phyloP scores from a whole-genome alignment of 2,113 vertebrate genomes.

The Eretmochelys imbricata region DNA sequence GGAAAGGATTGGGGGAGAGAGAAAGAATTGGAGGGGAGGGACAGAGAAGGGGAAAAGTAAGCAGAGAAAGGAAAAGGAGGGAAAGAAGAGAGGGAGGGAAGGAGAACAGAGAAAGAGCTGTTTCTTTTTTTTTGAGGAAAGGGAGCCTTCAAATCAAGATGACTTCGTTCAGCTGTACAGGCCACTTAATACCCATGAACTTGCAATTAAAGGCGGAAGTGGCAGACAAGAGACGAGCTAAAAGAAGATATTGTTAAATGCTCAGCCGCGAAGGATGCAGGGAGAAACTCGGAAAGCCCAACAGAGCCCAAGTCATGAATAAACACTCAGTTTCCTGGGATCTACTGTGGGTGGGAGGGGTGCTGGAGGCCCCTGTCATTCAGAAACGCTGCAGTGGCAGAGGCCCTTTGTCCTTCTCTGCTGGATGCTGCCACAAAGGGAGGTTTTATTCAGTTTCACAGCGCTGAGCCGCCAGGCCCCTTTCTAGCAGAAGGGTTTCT shows the following conservation, averaged over 20 bases:
- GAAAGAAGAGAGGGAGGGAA: constrained; percentile 35
- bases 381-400: constrained; percentile 75
- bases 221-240: constrained; percentile 80
- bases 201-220: constrained; percentile 92
- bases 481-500: constrained; percentile 38
- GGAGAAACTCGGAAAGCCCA: constrained; percentile 70
- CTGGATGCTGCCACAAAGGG: constrained; percentile 86
- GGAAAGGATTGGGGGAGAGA: neutral
- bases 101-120: constrained; percentile 73
- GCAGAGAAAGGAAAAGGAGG: constrained; percentile 52
- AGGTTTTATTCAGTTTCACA: constrained; percentile 88
- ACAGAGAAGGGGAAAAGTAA: constrained; percentile 6
- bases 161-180: constrained; percentile 82
- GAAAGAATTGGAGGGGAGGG: neutral
- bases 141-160: constrained; percentile 58
- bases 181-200: constrained; percentile 88
- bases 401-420: constrained; percentile 86
- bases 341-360: constrained; percentile 66
- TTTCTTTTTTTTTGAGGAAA: constrained; percentile 65
- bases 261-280: constrained; percentile 58
- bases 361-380: constrained; percentile 79
- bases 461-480: constrained; percentile 78
- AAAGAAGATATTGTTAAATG: constrained; percentile 88
- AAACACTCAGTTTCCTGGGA: constrained; percentile 78
- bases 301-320: constrained; percentile 84